Evolutionary conservation across 2,113 vertebrate species (phyloP).

Genomic region (Eudyptes chrysolophus): DNA sequence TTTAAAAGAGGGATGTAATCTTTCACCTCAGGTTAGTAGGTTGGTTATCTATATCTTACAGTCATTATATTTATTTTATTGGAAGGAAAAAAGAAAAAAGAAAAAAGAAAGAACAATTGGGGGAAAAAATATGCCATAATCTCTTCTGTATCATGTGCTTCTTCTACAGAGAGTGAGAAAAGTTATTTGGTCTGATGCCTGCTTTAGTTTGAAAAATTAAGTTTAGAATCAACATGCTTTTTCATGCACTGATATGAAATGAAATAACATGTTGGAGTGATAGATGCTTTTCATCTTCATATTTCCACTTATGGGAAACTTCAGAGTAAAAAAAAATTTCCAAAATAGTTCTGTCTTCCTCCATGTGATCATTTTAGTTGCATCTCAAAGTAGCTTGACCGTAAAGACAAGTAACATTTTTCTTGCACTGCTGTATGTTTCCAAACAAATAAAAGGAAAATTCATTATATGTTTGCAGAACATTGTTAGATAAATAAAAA

Average conservation of each 20-base stretch:
- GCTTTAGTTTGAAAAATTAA: not conserved
- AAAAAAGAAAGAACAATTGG: not conserved
- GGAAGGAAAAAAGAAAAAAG: fast-evolving
- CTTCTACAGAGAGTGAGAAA: not conserved
- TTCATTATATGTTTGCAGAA: not conserved
- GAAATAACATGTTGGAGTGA: not conserved
- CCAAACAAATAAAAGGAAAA: not conserved
- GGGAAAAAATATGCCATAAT: not conserved
- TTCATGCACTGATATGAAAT: not conserved
- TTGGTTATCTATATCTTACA: not conserved
- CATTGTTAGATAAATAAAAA: not conserved
- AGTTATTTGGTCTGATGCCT: not conserved
- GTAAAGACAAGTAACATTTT: not conserved
- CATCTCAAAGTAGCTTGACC: not conserved
- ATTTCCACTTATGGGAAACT: not conserved
- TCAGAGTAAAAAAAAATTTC: not conserved
- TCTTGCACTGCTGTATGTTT: not conserved
- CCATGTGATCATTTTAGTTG: not conserved
- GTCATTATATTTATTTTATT: not conserved
- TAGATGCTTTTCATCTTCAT: not conserved
- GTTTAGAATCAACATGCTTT: not conserved
- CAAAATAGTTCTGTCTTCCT: not conserved
- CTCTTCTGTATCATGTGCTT: not conserved
- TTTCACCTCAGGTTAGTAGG: not conserved
- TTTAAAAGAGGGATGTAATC: not conserved